Evolutionary conservation across 2,113 vertebrate genomes (phyloP), one percentile per base, ranked within the genome.

Genomic region (Phylloscopus trochiloides): DNA sequence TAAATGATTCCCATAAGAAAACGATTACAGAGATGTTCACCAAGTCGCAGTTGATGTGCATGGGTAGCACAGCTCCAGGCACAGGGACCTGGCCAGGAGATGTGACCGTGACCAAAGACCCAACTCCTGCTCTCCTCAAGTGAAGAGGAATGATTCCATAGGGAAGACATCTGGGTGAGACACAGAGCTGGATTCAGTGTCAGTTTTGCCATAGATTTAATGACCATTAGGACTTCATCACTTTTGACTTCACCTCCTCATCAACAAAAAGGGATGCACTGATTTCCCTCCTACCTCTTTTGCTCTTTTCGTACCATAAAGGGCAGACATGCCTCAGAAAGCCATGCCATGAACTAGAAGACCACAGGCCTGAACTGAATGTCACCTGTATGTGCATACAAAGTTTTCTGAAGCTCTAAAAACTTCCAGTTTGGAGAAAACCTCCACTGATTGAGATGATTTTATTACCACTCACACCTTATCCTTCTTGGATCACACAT

Each of bases 1-100:
- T 75, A 79, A 83, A 76, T 48, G 71, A 90, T 32, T 65, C 57
- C 90, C 90, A 34, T 42, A 91, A 95, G 90, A 94, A 73, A 93
- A 75, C 0, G 0, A 68, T 76, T 83, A 79, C 36, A 29, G 70
- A 2, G 0, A 65, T 7, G n/a, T 59, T 67, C n/a, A 25, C 61
- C 48, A 9, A 54, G 73, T 8, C 0, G 1, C 74, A 28, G 81
- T 20, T 55, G 20, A 34, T 5, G 1, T 3, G 40, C 52, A 28
- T 0, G 2, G 17, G 42, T 6, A 50, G 65, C 5, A 3, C 58
- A 84, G 75, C 76, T 84, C 86, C 32, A 55, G 68, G 62, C 54
- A 76, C 47, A 26, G 68, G 36, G 38, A 51, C 59, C 68, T n/a
- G 59, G 80, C 47, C 59, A 80, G 68, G 42, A 91, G 61, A 61